Percentiles rank a stretch among this genome's conserved stretches.
Conservation (phyloP, 2,888 invertebrate genomes). For the Lasioglossum malachurum region DNA sequence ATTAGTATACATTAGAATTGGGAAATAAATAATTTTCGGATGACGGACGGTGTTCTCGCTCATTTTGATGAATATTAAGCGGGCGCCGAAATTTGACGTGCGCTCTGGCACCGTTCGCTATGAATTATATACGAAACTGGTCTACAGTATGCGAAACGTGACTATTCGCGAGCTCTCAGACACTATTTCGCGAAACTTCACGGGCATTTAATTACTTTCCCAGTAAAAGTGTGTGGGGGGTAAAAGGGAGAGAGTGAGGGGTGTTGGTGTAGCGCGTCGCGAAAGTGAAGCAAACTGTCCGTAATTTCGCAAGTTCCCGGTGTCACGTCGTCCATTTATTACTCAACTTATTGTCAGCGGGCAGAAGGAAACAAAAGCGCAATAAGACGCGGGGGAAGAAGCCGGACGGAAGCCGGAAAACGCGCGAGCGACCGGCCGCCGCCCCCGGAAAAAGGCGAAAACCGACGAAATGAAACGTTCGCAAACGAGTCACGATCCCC, state of each 20-base stretch:
- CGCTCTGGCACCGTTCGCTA: not conserved
- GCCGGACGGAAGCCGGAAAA: conserved; percentile 28
- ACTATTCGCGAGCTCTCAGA: conserved; percentile 34
- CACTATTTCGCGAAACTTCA: conserved; percentile 36
- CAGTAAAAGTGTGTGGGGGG: conserved; percentile 3
- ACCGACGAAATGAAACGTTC: conserved; percentile 81
- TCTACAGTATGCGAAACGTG: conserved; percentile 14
- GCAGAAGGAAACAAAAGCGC: conserved; percentile 63
- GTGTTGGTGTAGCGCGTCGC: conserved; percentile 8
- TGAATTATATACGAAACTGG: conserved; percentile 19
- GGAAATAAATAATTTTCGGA: not conserved
- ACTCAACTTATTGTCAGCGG: conserved; percentile 66
- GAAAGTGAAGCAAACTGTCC: conserved; percentile 41
- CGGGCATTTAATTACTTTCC: conserved; percentile 50
- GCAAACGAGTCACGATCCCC: conserved; percentile 85
- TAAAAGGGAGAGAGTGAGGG: not conserved
- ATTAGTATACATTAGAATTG: not conserved
- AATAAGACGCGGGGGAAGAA: conserved; percentile 64
- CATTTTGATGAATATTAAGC: not conserved
- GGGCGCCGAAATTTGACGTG: not conserved
- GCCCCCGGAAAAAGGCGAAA: conserved; percentile 63
- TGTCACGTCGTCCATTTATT: conserved; percentile 69
- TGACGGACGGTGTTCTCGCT: not conserved
- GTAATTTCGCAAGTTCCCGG: conserved; percentile 53
- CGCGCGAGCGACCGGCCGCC: conserved; percentile 11